A percentile compares a stretch with the other conserved stretches of the same genome.
Conservation (phyloP, 2,888 invertebrate genomes). For the Apamea epomidion region DNA sequence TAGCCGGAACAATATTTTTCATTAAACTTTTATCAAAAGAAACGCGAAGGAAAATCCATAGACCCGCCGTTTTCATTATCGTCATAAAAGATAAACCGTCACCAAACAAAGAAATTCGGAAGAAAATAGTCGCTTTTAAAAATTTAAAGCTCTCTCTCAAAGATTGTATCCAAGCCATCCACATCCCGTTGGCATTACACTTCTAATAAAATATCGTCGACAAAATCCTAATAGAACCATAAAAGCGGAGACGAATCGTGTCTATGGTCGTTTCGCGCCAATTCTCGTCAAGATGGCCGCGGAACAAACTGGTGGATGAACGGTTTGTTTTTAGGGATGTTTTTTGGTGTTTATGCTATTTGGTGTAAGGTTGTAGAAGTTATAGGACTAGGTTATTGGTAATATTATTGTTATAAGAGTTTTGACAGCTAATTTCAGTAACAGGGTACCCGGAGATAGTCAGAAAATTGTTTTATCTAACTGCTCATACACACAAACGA, state of each 20-base stretch:
- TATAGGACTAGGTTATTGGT: not conserved
- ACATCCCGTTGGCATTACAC: constrained; percentile 52
- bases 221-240: constrained; percentile 68
- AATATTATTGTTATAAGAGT: not conserved
- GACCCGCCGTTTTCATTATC: constrained; percentile 52
- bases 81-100: constrained; percentile 56
- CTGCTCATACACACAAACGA: not conserved
- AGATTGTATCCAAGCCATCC: constrained; percentile 52
- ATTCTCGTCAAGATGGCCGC: constrained; percentile 73
- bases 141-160: constrained; percentile 36
- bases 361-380: not conserved
- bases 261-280: constrained; percentile 69
- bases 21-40: constrained; percentile 27
- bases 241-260: constrained; percentile 60
- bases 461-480: not conserved
- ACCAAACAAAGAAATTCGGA: constrained; percentile 50
- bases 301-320: constrained; percentile 71
- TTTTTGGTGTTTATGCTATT: constrained; percentile 20
- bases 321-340: constrained; percentile 38
- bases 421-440: not conserved
- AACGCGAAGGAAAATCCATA: constrained; percentile 28
- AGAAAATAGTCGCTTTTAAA: constrained; percentile 43
- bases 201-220: constrained; percentile 65
- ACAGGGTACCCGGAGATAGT: not conserved
- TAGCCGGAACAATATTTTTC: constrained; percentile 8